Evolutionary conservation across 1,140 invertebrate genomes (phyloP), one percentile per base, ranked within the genome.

Genomic region (Zelostemma sp.): DNA sequence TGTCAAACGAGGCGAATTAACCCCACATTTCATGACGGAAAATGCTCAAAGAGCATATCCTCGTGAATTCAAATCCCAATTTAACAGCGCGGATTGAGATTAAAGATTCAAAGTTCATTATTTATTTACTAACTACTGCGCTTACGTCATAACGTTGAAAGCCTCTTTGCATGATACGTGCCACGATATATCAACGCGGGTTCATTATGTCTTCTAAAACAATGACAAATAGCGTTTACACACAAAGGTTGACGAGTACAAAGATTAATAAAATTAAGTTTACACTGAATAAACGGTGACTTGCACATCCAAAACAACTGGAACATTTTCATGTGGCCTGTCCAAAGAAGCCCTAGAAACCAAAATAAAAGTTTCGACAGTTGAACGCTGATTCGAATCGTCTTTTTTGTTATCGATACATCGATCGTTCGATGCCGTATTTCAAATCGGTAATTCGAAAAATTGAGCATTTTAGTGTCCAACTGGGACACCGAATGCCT

Each of bases 151-250:
- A 74, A 68, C 74, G 65, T 49, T 57, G 48, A 14, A 62, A 71
- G 45, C 58, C 47, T 75, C 66, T 80, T 81, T 60, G 80, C 80
- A 81, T 81, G 73, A 75, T 82, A 76, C 49, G 72, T 51, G n/a
- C 58, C 43, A 50, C 66, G 25, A 57, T 57, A 1, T 6, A n/a
- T 59, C 58, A 58, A 35, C 15, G 35, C 48, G 49, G 12, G 47
- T 15, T 47, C 25, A 54, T 6, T 60, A 28, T 31, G 40, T 31
- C 40, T 12, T 25, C 46, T 46, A 38, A 31, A 59, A 65, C 63
- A 46, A 68, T 56, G 12, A 14, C 25, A 15, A 48, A 16, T 67
- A 19, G 6, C 50, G 25, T 3, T 28, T 28, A 28, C 8, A 28
- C 3, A 28, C 8, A 28, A 28, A 28, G 8, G 25, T 40, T 33